Base-by-base conservation (phyloP, 2,797 vertebrate genomes). In the Acipenser transmontanus region DNA sequence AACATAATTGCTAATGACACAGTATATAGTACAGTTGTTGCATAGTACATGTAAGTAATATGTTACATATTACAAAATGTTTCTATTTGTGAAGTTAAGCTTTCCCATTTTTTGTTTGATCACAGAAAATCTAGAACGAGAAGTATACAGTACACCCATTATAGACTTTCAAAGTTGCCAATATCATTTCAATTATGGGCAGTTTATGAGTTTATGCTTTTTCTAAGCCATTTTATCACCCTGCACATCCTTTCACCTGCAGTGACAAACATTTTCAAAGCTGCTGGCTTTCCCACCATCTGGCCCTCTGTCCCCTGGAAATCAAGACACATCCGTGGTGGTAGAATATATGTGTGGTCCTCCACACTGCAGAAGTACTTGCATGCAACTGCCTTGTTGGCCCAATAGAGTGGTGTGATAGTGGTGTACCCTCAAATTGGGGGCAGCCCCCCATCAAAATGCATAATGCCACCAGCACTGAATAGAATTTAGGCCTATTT, bases 211-310 rank as follows among this genome's bases (percentile, higher is more conserved):
- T 34, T 34, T 34, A 1, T 34, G 2, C 20, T 34, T 34, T 34
- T 34, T 34, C 20, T 34, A 34, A 34, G 9, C 7, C 48, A 20
- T 59, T 13, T 52, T 34, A 47, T 7, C 68, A 49, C 63, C 57
- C 56, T 51, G 14, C 56, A 11, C 20, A 59, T 65, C 57, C 20
- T 34, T 34, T 34, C 20, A 59, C 14, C 48, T 20, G 51, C 17
- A 63, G 48, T 47, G 51, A 12, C n/a, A 62, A 50, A 13, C 14
- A 14, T 34, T 34, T 34, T 1, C 14, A 62, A 65, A 59, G 61
- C 52, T 57, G 20, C 59, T 60, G 59, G 20, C 59, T 49, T 63
- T 70, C 69, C 61, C 69, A 62, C 60, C 69, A 70, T 17, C 60
- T 70, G 69, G 61, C 48, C 7, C 12, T 6, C 59, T 17, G 7